These are phyloP conservation scores for Drosophila obscura DNA, from an alignment of 1,140 invertebrate genomes.

Conservation along the genomic window DNA sequence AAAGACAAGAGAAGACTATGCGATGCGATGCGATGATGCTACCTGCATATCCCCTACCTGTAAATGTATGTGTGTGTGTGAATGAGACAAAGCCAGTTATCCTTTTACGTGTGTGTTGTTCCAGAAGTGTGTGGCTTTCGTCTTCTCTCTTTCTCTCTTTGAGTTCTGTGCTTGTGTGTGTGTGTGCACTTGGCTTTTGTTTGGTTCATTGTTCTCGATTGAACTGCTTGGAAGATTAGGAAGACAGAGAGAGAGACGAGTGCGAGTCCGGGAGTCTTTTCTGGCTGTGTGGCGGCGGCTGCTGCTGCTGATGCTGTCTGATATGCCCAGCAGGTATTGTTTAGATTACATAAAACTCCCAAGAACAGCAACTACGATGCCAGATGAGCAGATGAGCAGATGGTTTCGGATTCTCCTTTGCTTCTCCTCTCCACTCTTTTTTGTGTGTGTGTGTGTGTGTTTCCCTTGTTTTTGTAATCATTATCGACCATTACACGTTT, in stretches of 20 bases:
- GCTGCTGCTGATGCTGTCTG: constrained; percentile 8
- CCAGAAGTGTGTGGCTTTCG: not conserved
- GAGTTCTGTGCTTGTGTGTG: constrained; percentile 20
- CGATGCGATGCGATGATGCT: constrained; percentile 30
- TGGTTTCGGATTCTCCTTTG: constrained; percentile 27
- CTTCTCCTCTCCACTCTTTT: constrained; percentile 2
- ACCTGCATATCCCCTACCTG: constrained; percentile 32
- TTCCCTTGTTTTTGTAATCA: constrained; percentile 57
- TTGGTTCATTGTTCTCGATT: constrained; percentile 68
- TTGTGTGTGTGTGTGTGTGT: constrained; percentile 19
- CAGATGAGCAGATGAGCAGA: constrained; percentile 61
- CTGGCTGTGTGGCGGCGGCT: constrained; percentile 13
- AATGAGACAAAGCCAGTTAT: constrained; percentile 27
- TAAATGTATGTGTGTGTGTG: not conserved
- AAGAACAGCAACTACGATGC: constrained; percentile 22
- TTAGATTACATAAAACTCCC: constrained; percentile 67
- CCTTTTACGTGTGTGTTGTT: constrained; percentile 19
- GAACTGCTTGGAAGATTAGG: constrained; percentile 50
- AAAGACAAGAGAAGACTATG: constrained; percentile 12
- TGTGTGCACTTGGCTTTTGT: constrained; percentile 35
- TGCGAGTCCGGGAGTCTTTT: constrained; percentile 5
- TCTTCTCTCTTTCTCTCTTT: not conserved
- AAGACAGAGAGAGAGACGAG: constrained; percentile 23
- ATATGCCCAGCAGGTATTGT: constrained; percentile 66
- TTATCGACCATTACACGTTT: constrained; percentile 69